Base-by-base conservation (phyloP, 2,888 invertebrate genomes). In the Calameuta pallipes region DNA sequence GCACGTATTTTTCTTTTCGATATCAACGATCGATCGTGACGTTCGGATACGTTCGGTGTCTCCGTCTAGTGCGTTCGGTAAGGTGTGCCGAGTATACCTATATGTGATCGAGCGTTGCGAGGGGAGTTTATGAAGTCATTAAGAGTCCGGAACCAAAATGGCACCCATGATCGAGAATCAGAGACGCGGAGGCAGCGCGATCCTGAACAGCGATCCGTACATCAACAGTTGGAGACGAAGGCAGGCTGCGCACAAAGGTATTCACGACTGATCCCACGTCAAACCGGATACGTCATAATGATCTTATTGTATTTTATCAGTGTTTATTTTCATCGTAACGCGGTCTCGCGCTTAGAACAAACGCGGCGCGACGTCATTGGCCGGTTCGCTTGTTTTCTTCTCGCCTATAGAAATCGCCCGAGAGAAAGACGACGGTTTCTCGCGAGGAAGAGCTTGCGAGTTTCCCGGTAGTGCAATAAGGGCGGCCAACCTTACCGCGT, bases 141-240 rank as follows among this genome's bases (percentile, higher is more conserved):
- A 2, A 56, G 23, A 56, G 56, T 56, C 56, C 56, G 56, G 23
- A 56, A 56, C 56, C 34, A 82, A 82, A 77, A 87, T 87, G 85
- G 86, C 86, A 79, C 86, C 86, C 30, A 87, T 84, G 84, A 84
- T 83, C 74, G 86, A 85, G 69, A 84, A 78, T 56, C 84, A 87
- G 74, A 78, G 80, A 76, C 83, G 81, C 37, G 68, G 77, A 35
- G 69, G 80, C 70, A 75, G 80, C 9, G 78, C 81, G 56, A 33
- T 82, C 35, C 41, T 85, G 73, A 78, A 81, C n/a, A 85, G 82
- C 78, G 87, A 88, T 80, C 84, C 87, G 30, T 88, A 86, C 76
- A 76, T 82, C 76, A 83, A 79, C 69, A 86, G 80, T 76, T 87
- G 88, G 87, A 86, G 84, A 70, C 83, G 86, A n/a, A 87, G 86